Evolutionary conservation across 2,797 vertebrate genomes (phyloP).

Genomic region (Valencia hispanica): DNA sequence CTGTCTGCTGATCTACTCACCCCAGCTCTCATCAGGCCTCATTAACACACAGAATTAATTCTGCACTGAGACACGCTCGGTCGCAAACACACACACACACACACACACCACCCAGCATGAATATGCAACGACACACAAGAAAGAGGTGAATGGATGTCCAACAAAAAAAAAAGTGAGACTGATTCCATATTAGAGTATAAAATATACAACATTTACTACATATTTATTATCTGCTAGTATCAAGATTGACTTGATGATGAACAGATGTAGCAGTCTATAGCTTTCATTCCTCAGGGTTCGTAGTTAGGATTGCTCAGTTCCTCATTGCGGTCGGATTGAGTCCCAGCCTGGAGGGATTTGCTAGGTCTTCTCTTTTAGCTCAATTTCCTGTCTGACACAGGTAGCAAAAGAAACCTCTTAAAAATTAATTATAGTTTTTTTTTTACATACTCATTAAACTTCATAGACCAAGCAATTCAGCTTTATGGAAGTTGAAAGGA

Average conservation of each 20-base stretch:
- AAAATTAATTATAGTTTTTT: background rate
- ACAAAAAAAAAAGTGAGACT: background rate
- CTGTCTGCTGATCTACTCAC: slow-evolving; percentile 65
- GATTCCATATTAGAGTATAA: background rate
- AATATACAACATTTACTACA: background rate
- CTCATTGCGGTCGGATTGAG: background rate
- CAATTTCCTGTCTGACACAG: background rate
- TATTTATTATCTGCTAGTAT: background rate
- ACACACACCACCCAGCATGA: background rate
- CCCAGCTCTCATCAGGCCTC: slow-evolving; percentile 67
- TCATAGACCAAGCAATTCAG: background rate
- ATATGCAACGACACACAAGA: background rate
- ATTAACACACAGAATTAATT: slow-evolving; percentile 64
- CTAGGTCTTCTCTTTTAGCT: background rate
- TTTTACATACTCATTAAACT: background rate
- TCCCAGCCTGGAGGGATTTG: background rate
- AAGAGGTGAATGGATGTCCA: background rate
- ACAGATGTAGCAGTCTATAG: too few species aligned
- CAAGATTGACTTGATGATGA: background rate
- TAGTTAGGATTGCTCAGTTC: background rate
- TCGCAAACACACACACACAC: background rate
- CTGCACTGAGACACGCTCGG: background rate
- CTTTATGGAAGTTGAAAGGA: background rate
- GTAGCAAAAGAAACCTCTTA: background rate
- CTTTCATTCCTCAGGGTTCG: background rate